phyloP scores from a whole-genome alignment of 1,140 invertebrate genomes.

The Calosoma granatense region DNA sequence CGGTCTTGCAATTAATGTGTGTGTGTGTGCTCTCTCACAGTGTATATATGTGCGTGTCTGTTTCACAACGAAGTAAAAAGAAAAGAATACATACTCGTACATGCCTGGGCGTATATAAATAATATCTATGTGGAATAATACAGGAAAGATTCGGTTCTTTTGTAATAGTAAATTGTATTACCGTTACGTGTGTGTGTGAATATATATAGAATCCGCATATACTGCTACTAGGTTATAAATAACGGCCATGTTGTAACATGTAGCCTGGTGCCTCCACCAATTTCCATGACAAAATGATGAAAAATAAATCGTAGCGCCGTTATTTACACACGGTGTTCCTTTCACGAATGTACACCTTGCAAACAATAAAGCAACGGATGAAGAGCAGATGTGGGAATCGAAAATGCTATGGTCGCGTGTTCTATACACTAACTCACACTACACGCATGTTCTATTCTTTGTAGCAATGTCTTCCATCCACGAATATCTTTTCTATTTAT shows the following conservation, averaged over 20 bases:
- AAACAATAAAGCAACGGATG: background rate
- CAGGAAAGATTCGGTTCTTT: background rate
- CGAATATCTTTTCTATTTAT: conserved; percentile 5
- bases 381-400: background rate
- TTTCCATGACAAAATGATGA: conserved; percentile 9
- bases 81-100: too few species aligned
- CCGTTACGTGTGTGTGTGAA: background rate
- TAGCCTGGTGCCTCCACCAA: background rate
- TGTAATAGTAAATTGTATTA: conserved; percentile 8
- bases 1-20: too few species aligned
- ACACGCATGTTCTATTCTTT: too few species aligned
- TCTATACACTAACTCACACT: too few species aligned
- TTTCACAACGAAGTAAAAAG: too few species aligned
- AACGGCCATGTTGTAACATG: background rate
- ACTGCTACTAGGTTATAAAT: background rate
- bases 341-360: conserved; percentile 7
- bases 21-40: too few species aligned
- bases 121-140: background rate
- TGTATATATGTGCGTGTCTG: too few species aligned
- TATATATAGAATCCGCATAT: background rate
- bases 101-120: too few species aligned
- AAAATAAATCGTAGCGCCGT: background rate
- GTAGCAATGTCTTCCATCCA: too few species aligned
- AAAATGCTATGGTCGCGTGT: too few species aligned
- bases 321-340: conserved; percentile 3